Conservation (phyloP, 2,113 vertebrate genomes). For the Neodon shergylaensis region DNA sequence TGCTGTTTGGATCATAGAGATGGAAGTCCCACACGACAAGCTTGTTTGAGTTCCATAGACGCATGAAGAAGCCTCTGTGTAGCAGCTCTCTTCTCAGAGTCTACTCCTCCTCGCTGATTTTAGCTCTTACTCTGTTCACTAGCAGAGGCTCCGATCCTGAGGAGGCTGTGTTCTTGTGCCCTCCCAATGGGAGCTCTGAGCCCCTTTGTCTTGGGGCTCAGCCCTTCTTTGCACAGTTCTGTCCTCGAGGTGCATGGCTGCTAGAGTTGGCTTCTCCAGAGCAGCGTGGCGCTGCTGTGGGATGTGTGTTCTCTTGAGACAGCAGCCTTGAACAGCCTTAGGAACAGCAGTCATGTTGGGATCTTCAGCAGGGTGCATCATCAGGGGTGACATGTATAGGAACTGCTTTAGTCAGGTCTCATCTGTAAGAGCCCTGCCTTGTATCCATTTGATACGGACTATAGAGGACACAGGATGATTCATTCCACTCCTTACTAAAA, state of each 20-base stretch:
- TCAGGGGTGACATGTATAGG: not conserved
- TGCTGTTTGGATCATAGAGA: not conserved
- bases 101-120: not conserved
- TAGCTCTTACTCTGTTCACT: not conserved
- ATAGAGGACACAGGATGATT: slow-evolving; percentile 1
- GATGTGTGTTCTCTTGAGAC: not conserved
- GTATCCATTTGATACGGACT: not conserved
- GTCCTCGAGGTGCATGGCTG: not conserved
- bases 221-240: not conserved
- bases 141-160: not conserved
- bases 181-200: not conserved
- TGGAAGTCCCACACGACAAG: not conserved
- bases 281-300: not conserved
- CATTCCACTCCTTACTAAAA: not conserved
- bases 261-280: not conserved
- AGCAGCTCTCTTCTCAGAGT: not conserved
- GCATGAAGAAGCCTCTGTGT: not conserved
- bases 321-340: slow-evolving; percentile 1
- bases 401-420: not conserved
- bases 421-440: not conserved
- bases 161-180: not conserved
- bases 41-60: not conserved
- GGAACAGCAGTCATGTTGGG: slow-evolving; percentile 9
- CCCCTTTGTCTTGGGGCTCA: not conserved
- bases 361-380: not conserved